Evolutionary conservation across 2,797 vertebrate species (phyloP).

Genomic region (Cetoscarus ocellatus): DNA sequence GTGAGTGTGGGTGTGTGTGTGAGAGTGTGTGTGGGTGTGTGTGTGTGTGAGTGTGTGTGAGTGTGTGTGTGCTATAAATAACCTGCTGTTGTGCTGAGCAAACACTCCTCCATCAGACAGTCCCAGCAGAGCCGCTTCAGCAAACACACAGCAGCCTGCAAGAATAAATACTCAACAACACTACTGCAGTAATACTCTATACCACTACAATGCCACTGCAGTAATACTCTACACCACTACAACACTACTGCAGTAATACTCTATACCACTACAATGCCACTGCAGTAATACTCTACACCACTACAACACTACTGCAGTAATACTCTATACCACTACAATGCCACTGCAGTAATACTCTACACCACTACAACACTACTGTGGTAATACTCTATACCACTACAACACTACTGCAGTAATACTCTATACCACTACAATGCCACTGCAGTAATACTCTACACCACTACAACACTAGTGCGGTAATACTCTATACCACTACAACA

Average conservation of each 20-base stretch:
- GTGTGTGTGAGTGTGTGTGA: background rate
- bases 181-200: background rate
- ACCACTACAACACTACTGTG: too few relatives aligned
- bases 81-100: slow-evolving; percentile 61
- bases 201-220: too few relatives aligned
- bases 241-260: background rate
- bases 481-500: too few relatives aligned
- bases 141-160: background rate
- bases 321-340: too few relatives aligned
- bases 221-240: background rate
- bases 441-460: too few relatives aligned
- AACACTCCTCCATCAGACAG: slow-evolving; percentile 53
- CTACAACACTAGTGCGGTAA: too few relatives aligned
- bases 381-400: too few relatives aligned
- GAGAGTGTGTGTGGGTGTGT: slow-evolving; percentile 1
- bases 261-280: background rate
- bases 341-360: too few relatives aligned
- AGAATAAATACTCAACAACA: background rate
- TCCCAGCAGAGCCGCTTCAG: slow-evolving; percentile 37
- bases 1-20: background rate
- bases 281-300: background rate
- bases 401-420: too few relatives aligned
- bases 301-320: too few relatives aligned
- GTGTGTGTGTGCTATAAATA: slow-evolving; percentile 67
- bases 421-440: too few relatives aligned